Conservation (phyloP, 2,797 vertebrate species). For the Odontamblyopus rebecca region DNA sequence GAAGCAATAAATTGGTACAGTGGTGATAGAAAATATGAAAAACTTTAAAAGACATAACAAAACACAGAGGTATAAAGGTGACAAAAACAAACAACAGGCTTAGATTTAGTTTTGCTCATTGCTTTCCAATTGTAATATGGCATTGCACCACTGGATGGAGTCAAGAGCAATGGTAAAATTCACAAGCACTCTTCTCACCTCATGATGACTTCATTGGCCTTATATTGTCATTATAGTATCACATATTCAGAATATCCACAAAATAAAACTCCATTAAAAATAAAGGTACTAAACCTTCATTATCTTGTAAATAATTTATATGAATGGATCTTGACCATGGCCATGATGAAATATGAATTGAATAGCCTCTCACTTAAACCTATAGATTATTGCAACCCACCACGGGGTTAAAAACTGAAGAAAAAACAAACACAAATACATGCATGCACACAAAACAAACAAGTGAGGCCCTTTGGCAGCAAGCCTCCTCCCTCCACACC, state of each 20-base stretch:
- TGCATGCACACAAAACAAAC: slow-evolving; percentile 44
- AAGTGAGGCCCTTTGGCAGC: slow-evolving; percentile 54
- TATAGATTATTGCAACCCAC: slow-evolving; percentile 69
- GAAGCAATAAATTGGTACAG: background rate
- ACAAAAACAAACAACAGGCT: background rate
- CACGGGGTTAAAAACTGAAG: slow-evolving; percentile 35
- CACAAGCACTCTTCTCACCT: background rate
- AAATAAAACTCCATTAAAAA: slow-evolving; percentile 32
- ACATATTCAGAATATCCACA: background rate
- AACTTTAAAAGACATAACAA: background rate
- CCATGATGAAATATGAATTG: slow-evolving; percentile 21
- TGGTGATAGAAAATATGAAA: background rate
- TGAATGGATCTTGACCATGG: slow-evolving; percentile 23
- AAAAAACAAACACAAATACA: slow-evolving; percentile 30
- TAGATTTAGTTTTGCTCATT: background rate
- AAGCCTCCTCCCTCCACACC: slow-evolving; percentile 17
- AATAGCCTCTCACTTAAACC: slow-evolving; percentile 28
- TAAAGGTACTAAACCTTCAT: slow-evolving; percentile 15
- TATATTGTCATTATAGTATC: background rate
- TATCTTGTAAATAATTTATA: slow-evolving; percentile 20
- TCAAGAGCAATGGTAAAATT: background rate
- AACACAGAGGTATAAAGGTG: background rate
- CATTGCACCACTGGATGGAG: background rate
- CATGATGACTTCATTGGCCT: background rate
- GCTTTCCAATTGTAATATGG: background rate